These are phyloP conservation scores for Pagrus major DNA, from an alignment of 2,113 vertebrate genomes.

Conservation along the genomic window DNA sequence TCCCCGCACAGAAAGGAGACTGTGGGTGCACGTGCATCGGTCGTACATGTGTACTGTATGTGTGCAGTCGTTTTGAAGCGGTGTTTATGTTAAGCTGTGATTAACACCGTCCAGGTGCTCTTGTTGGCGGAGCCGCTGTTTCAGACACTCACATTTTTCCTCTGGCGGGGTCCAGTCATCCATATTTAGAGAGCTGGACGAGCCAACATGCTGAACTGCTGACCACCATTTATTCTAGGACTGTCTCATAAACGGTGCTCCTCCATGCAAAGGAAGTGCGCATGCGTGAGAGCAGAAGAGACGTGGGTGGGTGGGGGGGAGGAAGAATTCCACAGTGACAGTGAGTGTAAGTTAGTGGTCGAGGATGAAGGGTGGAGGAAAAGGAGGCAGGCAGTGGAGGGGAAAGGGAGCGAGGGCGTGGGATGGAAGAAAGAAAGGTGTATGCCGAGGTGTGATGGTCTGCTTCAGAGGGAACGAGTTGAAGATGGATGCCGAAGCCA, in stretches of 20 bases:
- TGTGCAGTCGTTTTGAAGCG: conserved; percentile 84
- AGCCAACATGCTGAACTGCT: conserved; percentile 85
- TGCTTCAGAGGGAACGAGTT: conserved; percentile 48
- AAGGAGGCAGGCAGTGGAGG: conserved; percentile 35
- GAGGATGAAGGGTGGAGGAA: conserved; percentile 49
- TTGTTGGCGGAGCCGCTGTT: conserved; percentile 84
- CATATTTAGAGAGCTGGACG: conserved; percentile 79
- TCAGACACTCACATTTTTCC: conserved; percentile 85
- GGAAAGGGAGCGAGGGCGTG: conserved; percentile 14
- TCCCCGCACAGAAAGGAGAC: conserved; percentile 51
- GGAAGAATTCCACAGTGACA: conserved; percentile 74
- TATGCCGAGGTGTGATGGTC: conserved; percentile 55
- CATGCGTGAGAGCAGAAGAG: conserved; percentile 58
- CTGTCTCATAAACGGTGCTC: conserved; percentile 80
- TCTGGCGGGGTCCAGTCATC: conserved; percentile 80
- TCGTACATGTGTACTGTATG: conserved; percentile 77
- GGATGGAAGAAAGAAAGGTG: conserved; percentile 55
- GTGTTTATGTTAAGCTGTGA: conserved; percentile 92
- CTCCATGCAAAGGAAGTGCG: conserved; percentile 54
- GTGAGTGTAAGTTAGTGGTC: conserved; percentile 62
- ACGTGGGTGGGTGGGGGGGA: conserved; percentile 27
- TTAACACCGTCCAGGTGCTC: conserved; percentile 97
- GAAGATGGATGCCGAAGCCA: conserved; percentile 72
- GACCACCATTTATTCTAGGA: conserved; percentile 87
- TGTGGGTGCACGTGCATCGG: conserved; percentile 43